Evolutionary conservation across 2,113 vertebrate species (phyloP).

Genomic region (Odocoileus virginianus): DNA sequence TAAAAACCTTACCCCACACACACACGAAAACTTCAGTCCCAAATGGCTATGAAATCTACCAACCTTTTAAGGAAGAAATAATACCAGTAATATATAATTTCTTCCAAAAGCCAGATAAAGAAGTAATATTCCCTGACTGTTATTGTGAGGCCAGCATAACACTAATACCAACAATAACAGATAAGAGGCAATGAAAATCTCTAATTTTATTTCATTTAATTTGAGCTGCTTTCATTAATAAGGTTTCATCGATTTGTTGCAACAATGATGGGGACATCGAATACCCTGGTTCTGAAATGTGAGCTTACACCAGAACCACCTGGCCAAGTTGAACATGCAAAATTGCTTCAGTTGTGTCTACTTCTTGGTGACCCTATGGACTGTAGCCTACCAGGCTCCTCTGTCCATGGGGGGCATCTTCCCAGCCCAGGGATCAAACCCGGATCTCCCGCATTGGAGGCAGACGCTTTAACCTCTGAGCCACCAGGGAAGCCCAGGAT

Average conservation of each 20-base stretch:
- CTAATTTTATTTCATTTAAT: not conserved
- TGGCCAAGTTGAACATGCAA: not conserved
- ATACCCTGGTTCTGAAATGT: not conserved
- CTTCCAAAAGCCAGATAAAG: constrained; percentile 17
- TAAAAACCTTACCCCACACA: not conserved
- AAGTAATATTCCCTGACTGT: not conserved
- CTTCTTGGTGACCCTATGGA: not conserved
- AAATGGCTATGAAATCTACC: not conserved
- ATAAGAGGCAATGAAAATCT: not conserved
- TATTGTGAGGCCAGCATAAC: not conserved
- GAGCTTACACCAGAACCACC: not conserved
- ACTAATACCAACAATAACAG: not conserved
- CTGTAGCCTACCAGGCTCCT: too few relatives aligned
- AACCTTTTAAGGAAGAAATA: not conserved
- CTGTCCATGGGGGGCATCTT: too few relatives aligned
- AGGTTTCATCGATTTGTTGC: not conserved
- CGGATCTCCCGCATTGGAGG: too few relatives aligned
- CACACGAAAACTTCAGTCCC: not conserved
- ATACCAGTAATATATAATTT: not conserved
- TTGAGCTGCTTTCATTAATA: not conserved
- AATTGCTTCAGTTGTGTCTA: not conserved
- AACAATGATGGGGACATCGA: not conserved
- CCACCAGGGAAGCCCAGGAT: too few relatives aligned
- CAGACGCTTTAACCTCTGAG: too few relatives aligned
- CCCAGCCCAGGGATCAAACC: too few relatives aligned